Evolutionary conservation across 2,113 vertebrate genomes (phyloP), one percentile per base, ranked within the genome.

Genomic region (Hiodon alosoides): DNA sequence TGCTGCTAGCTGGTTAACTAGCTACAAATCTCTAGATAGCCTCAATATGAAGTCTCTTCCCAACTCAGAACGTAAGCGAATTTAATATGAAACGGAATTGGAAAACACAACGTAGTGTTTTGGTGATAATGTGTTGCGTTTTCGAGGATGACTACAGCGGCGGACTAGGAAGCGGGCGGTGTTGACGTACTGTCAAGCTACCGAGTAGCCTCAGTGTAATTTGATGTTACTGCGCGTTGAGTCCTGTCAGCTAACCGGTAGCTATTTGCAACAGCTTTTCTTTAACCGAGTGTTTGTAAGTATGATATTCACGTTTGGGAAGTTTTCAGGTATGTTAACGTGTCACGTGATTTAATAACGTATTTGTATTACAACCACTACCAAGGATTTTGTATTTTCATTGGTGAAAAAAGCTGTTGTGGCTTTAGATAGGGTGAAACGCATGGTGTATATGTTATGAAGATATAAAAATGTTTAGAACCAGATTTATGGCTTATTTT

Each of bases 1-100:
- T 72, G 80, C 80, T 61, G 76, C 71, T 75, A 74, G 62, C 72
- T 14, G 64, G 62, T 64, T 67, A 47, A 53, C 73, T 74, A 52
- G 53, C 61, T 51, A 53, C 52, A 64, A 50, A 73, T 46, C 64
- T 48, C 64, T 48, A 31, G 31, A 0, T 31, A 31, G 2, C 31
- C 31, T 1, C 31, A 31, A 31, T 31, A 31, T 31, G 31, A 31
- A 31, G 31, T 31, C 31, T 31, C 31, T 31, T 31, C 31, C 31
- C 31, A 31, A 31, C 31, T 31, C 31, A 31, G 2, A 31, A 31
- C 31, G 31, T 31, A 31, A 31, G 31, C 31, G 31, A 31, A 31
- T 31, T 31, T 31, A 31, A 31, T 31, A 31, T 31, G 31, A 31
- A 31, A 31, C 31, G 31, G 31, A 31, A 31, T 31, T 31, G 31